Conservation (phyloP, 2,797 vertebrate species). For the Lutjanus argentimaculatus region DNA sequence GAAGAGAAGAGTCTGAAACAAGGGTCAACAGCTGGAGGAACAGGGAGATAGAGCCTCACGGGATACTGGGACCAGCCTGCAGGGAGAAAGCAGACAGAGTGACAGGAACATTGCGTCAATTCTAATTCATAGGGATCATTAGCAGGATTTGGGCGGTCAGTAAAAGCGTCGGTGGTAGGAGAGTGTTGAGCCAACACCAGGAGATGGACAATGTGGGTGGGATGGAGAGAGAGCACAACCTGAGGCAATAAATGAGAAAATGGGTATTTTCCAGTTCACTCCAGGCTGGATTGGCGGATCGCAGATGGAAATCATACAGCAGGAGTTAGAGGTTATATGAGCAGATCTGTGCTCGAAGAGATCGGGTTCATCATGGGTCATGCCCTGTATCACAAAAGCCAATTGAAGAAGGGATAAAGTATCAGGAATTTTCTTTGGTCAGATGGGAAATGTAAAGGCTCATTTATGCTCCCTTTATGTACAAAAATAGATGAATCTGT, state of each 20-base stretch:
- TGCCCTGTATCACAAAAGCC: background rate
- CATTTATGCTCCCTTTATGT: no score
- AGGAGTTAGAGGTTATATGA: constrained; percentile 30
- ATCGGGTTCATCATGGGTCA: constrained; percentile 25
- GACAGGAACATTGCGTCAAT: constrained; percentile 45
- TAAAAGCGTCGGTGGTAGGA: constrained; percentile 58
- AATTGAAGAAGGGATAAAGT: background rate
- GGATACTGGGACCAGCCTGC: constrained; percentile 58
- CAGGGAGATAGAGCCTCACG: constrained; percentile 3
- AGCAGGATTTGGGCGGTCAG: constrained; percentile 50
- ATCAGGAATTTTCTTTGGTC: background rate
- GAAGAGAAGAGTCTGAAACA: constrained; percentile 13
- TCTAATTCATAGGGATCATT: constrained; percentile 37
- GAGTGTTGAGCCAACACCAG: constrained; percentile 54
- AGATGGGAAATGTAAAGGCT: background rate
- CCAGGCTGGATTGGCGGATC: constrained; percentile 24
- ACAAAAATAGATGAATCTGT: no score
- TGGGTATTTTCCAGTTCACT: constrained; percentile 56
- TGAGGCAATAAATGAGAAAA: constrained; percentile 59
- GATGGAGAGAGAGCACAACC: constrained; percentile 50
- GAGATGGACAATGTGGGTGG: constrained; percentile 58
- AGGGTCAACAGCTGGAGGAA: constrained; percentile 39
- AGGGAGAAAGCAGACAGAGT: constrained; percentile 44
- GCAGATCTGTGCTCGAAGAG: constrained; percentile 21
- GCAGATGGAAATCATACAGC: constrained; percentile 38